Base-by-base conservation (phyloP, 2,113 vertebrate species). In the Gymnobelideus leadbeateri region DNA sequence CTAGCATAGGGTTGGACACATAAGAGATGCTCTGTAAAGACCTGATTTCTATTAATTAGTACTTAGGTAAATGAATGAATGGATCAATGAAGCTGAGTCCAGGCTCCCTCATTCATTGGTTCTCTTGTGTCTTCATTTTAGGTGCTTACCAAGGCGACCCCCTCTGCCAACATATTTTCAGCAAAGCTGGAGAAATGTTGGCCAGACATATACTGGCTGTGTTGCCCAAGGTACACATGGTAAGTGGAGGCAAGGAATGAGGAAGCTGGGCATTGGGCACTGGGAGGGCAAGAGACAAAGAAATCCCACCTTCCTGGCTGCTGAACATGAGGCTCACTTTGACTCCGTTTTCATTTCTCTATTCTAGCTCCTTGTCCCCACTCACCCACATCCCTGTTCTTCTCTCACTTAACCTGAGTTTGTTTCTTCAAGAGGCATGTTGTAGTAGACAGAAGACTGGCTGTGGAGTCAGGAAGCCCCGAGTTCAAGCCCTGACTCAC, bases 121-220 rank as follows among this genome's bases (percentile, higher is more conserved):
- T 3, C 23, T 19, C 0, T 51, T 52, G 49, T n/a, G 24, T 47
- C 23, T 19, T 7, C 16, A 0, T 37, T n/a, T n/a, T 97, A 99
- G 99, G 99, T 8, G 99, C 99, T 8, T 93, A 96, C 28, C 98
- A 98, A 0, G 99, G 99, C 3, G 99, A 99, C 89, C 97, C 98
- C 0, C 98, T 99, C 28, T 99, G 99, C 97, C 96, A 89, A 1
- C 96, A 99, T 3, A 77, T 99, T 93, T 99, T 99, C 98, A 96
- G 55, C 52, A 97, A 98, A 96, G 99, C 99, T 0, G 99, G 99
- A 1, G 98, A 98, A 97, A 96, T 98, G n/a, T 98, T 99, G 96
- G 99, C 99, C 1, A 98, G 98, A 31, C 99, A 99, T 0, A 96
- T 99, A 0, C 98, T 99, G 1, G 99, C 99, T 0, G 99, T 99